phyloP scores from a whole-genome alignment of 2,113 vertebrate genomes.

The Neopipo cinnamomea region DNA sequence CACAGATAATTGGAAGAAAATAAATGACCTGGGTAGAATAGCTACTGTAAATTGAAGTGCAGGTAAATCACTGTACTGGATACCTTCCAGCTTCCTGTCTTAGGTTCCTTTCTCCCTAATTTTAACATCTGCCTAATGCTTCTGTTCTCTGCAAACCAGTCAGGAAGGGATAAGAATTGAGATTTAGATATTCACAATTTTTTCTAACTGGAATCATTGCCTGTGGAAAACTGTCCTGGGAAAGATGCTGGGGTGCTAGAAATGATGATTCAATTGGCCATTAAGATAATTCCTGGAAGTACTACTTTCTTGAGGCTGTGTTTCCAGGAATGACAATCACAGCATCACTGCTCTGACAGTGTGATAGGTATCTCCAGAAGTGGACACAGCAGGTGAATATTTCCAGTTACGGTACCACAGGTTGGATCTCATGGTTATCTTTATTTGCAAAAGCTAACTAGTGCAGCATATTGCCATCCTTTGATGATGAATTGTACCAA shows the following conservation, averaged over 20 bases:
- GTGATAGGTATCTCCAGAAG: constrained; percentile 25
- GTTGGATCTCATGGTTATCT: constrained; percentile 16
- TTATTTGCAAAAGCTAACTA: constrained; percentile 63
- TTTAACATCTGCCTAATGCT: constrained; percentile 41
- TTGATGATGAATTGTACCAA: constrained; percentile 34
- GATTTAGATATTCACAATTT: constrained; percentile 31
- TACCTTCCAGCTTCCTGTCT: neutral
- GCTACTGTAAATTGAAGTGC: neutral
- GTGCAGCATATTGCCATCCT: constrained; percentile 46
- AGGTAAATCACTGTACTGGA: neutral
- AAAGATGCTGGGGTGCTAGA: constrained; percentile 63
- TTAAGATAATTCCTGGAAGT: constrained; percentile 73
- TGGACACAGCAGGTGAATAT: constrained; percentile 32
- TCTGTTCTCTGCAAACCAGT: neutral
- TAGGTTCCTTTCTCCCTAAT: neutral
- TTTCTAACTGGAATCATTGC: constrained; percentile 54
- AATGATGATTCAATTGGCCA: constrained; percentile 74
- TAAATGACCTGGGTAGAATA: constrained; percentile 31
- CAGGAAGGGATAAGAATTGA: neutral
- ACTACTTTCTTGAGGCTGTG: constrained; percentile 47
- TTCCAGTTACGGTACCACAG: constrained; percentile 11
- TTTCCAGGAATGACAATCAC: constrained; percentile 60
- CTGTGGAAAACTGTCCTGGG: constrained; percentile 62
- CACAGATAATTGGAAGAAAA: constrained; percentile 47
- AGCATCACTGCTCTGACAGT: neutral